phyloP scores from a whole-genome alignment of 2,797 vertebrate genomes.

The Catostomus latipinnis region DNA sequence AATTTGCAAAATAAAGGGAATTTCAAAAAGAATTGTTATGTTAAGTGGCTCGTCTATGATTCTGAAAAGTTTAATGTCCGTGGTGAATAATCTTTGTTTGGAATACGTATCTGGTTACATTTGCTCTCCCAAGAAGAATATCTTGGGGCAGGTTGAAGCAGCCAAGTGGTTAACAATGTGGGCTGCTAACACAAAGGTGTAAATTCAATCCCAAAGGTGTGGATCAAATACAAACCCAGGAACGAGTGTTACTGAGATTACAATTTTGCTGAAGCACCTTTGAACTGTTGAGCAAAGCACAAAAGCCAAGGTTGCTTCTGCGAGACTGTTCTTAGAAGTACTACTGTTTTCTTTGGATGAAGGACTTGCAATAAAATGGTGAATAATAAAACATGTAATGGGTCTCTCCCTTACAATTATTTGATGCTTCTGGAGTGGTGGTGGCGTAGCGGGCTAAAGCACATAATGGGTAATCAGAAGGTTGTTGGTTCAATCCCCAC shows the following conservation, averaged over 20 bases:
- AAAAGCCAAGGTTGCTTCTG: constrained; percentile 1
- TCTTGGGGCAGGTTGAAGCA: constrained; percentile 14
- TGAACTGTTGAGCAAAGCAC: background rate
- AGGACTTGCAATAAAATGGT: background rate
- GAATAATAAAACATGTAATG: background rate
- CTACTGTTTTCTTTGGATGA: background rate
- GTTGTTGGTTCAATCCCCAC: too few relatives aligned
- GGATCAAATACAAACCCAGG: constrained; percentile 26
- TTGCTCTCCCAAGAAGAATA: constrained; percentile 11
- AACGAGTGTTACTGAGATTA: constrained; percentile 31
- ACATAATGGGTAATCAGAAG: too few relatives aligned
- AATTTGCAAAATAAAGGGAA: constrained; percentile 21
- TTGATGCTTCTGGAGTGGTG: background rate
- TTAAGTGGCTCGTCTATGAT: constrained; percentile 21
- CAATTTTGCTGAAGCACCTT: background rate
- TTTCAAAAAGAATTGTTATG: constrained; percentile 7
- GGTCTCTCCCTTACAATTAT: background rate
- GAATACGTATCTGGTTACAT: constrained; percentile 32
- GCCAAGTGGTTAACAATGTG: constrained; percentile 42
- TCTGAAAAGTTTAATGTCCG: background rate
- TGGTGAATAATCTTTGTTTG: constrained; percentile 13
- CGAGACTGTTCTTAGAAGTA: background rate
- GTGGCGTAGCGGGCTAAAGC: too few relatives aligned
- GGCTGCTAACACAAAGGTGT: constrained; percentile 41
- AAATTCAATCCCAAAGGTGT: constrained; percentile 35